Evolutionary conservation across 1,140 invertebrate genomes (phyloP).

Genomic region (Hestina assimilis): DNA sequence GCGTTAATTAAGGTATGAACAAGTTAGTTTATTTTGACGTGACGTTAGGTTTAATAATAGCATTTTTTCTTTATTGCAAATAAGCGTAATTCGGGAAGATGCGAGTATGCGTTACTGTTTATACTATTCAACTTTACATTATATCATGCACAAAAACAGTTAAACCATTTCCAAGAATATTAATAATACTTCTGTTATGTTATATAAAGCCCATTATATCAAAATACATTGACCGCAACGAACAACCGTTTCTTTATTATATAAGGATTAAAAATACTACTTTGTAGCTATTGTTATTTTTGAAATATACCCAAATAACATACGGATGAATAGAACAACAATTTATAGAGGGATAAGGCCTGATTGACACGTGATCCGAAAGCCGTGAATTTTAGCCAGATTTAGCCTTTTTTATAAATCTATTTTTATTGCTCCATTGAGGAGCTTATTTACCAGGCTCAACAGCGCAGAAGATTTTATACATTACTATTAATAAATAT

Average conservation of each 20-base stretch:
- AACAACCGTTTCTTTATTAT: slow-evolving; percentile 14
- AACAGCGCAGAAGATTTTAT: slow-evolving; percentile 63
- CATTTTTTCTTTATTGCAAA: no score
- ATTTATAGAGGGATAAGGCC: slow-evolving; percentile 50
- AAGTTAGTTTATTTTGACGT: no score
- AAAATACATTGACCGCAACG: slow-evolving; percentile 16
- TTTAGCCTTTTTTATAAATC: slow-evolving; percentile 52
- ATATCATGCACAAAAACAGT: not conserved
- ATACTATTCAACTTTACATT: no score
- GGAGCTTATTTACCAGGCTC: slow-evolving; percentile 43
- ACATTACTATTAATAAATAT: slow-evolving; percentile 27
- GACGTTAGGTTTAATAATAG: no score
- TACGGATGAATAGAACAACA: slow-evolving; percentile 66
- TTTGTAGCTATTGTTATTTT: slow-evolving; percentile 29
- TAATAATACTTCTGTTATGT: no score
- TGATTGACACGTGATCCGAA: slow-evolving; percentile 73
- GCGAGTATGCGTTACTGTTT: no score
- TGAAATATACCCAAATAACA: slow-evolving; percentile 67
- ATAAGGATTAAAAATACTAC: slow-evolving; percentile 37
- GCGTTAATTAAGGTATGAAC: no score
- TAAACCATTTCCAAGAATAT: not conserved
- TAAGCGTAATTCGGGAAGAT: no score
- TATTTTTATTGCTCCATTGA: slow-evolving; percentile 64
- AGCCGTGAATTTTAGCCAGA: slow-evolving; percentile 48
- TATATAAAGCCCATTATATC: not conserved